Evolutionary conservation across 1,140 invertebrate species (phyloP), one percentile per base, ranked within the genome.

Genomic region (Eriosoma lanigerum): DNA sequence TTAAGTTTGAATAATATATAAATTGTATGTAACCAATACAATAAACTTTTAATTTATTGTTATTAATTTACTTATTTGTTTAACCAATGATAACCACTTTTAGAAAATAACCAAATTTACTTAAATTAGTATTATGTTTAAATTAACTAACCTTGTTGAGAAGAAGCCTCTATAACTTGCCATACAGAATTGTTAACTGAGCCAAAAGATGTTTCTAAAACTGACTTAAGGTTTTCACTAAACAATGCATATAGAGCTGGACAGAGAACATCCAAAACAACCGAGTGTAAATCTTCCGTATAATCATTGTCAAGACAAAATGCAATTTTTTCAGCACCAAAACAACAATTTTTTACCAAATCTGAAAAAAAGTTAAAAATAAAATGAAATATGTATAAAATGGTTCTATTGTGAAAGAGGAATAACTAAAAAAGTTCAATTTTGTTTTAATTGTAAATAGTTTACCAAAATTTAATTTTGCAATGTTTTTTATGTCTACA

Each of bases 101-200:
- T 32, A n/a, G 24, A 38, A 29, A n/a, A 48, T 13, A 38, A n/a
- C 3, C 5, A 44, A 64, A 66, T 62, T 8, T 32, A 32, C 46
- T 68, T 48, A 21, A 19, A 52, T 19, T 52, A 54, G 46, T 50
- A 66, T 44, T 44, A 21, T 66, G 1, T 13, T 66, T 32, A 5
- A 48, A 62, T 62, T 12, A 46, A 76, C 62, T 83, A 82, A 89
- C 92, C 93, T 88, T 94, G 92, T 85, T 95, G 93, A 24, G 93
- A 91, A n/a, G 93, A 94, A 54, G 92, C 92, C 87, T 96, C 94
- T 10, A 95, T 91, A 56, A 93, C 89, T 87, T 94, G 92, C 95
- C 94, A 96, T 58, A 95, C 93, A 15, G 93, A 95, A 84, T 96
- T 94, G 73, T 91, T 89, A 48, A 95, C 92, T 38, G 92, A 90